A percentile compares a stretch with the other conserved stretches of the same genome.
These are phyloP conservation scores for Peromyscus leucopus DNA, from an alignment of 2,113 vertebrate genomes.

Conservation along the genomic window DNA sequence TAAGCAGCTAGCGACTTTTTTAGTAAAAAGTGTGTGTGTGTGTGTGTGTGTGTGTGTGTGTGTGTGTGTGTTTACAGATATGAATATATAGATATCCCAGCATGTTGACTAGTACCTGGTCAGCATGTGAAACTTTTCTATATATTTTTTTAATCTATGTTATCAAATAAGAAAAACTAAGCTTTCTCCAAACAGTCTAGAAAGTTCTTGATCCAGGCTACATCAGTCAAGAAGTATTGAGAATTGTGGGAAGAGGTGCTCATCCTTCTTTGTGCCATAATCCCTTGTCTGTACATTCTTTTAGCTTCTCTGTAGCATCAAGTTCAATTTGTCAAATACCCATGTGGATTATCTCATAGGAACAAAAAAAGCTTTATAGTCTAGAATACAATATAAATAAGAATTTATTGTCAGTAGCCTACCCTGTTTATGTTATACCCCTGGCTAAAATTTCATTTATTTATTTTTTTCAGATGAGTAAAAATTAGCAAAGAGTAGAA, in stretches of 20 bases:
- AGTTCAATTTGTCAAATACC: not conserved
- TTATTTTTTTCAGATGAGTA: not conserved
- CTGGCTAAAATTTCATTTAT: not conserved
- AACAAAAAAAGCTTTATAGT: not conserved
- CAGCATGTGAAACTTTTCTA: not conserved
- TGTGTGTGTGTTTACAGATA: too few relatives aligned
- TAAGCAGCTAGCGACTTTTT: not conserved
- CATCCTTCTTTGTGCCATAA: not conserved
- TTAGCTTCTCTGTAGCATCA: not conserved
- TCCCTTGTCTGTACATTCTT: rapidly evolving
- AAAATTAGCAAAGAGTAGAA: not conserved
- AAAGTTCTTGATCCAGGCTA: not conserved
- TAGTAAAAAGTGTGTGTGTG: not conserved
- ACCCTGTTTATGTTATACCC: not conserved
- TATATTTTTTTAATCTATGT: not conserved
- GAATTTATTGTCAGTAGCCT: not conserved
- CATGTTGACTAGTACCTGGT: too few relatives aligned
- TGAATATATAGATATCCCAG: too few relatives aligned
- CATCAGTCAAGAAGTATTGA: not conserved
- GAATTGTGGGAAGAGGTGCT: rapidly evolving
- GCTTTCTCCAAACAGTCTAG: not conserved
- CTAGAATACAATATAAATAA: not conserved
- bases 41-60: too few relatives aligned
- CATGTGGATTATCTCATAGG: not conserved
- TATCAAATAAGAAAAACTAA: not conserved